Base-by-base conservation (phyloP, 2,888 invertebrate species). In the Boloria euphrosyne region DNA sequence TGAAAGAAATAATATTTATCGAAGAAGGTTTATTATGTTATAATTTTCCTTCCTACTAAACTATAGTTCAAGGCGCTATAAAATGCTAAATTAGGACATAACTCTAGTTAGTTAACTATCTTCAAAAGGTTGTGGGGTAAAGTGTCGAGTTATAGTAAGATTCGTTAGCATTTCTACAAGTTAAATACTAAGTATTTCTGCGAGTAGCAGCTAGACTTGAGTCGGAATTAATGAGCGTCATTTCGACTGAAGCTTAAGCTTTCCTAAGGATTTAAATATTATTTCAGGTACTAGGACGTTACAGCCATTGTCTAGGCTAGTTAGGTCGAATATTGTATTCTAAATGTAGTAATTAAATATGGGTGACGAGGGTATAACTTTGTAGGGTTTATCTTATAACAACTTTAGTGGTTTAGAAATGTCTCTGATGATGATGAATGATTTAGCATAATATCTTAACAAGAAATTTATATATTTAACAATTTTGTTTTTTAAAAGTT, bases 81-180 rank as follows among this genome's bases (percentile, higher is more conserved):
- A 49, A 49, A 49, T 13, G 3, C 27, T 16, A 14, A 31, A 49
- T 27, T 53, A n/a, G 4, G 0, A n/a, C 14, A 46, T 7, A 46
- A n/a, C 22, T 46, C 4, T 16, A 47, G 16, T 13, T 6, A 27
- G 58, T 17, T 6, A 47, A 47, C 38, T 59, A 49, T 49, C 31
- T 49, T 47, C 17, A 18, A n/a, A 27, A 38, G 10, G 7, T 59
- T 14, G 31, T 49, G 38, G 38, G 47, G 14, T n/a, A 16, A 18
- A 59, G 18, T 13, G 13, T 50, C 31, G 49, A 59, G 49, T 59
- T 49, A 49, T 17, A 49, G 31, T 38, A 50, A 59, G 50, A 59
- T 50, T 59, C 50, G 59, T 59, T 49, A 59, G 59, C 59, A 49
- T 50, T 59, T 38, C 59, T 59, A 59, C 49, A 50, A 59, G 49